phyloP scores from a whole-genome alignment of 2,797 vertebrate genomes.

The Acrossocheilus fasciatus region DNA sequence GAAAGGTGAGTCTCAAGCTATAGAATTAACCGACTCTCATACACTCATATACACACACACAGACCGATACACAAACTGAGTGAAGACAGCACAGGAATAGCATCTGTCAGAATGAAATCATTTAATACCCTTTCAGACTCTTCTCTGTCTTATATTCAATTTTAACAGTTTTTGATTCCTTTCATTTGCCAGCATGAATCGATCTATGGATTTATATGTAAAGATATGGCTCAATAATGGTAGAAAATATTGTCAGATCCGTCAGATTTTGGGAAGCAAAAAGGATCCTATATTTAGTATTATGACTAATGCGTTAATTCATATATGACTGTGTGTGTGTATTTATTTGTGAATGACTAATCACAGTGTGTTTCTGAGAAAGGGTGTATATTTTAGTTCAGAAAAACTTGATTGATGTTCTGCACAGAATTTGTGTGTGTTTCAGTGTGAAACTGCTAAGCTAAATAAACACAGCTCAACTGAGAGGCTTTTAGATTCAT shows the following conservation, averaged over 20 bases:
- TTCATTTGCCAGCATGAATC: background rate
- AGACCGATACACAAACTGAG: background rate
- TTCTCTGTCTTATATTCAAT: background rate
- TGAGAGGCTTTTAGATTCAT: background rate
- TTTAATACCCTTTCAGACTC: background rate
- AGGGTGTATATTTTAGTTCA: background rate
- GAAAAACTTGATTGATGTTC: background rate
- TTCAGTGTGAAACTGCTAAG: background rate
- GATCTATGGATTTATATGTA: background rate
- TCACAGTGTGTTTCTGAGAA: background rate
- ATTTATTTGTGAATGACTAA: conserved; percentile 19
- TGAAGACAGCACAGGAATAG: background rate
- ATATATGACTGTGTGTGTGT: conserved; percentile 1
- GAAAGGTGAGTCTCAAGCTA: conserved; percentile 37
- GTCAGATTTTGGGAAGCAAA: background rate
- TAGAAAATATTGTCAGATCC: background rate
- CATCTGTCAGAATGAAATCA: background rate
- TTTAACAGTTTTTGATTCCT: background rate
- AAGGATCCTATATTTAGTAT: conserved; percentile 32
- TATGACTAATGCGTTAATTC: conserved; percentile 32
- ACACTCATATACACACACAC: conserved; percentile 1
- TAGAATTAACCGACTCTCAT: background rate
- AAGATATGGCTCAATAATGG: background rate
- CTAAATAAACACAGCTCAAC: background rate
- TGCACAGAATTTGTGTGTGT: background rate